These are phyloP conservation scores for Anableps anableps DNA, from an alignment of 2,797 vertebrate species.

Conservation along the genomic window DNA sequence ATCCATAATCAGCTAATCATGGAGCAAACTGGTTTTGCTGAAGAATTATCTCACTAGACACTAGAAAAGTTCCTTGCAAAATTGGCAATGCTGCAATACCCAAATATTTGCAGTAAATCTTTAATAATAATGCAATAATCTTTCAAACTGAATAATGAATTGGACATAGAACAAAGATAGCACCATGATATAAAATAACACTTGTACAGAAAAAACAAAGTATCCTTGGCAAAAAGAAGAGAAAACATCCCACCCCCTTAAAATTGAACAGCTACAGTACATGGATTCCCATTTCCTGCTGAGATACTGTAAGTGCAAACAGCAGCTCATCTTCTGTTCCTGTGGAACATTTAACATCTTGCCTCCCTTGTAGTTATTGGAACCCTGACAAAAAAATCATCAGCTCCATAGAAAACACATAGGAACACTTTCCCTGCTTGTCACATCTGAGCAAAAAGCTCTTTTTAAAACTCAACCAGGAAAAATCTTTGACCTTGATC, in stretches of 20 bases:
- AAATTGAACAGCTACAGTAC: neutral
- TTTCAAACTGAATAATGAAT: neutral
- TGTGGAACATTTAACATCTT: neutral
- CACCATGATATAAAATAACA: neutral
- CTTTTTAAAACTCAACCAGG: conserved; percentile 31
- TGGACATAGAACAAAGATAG: neutral
- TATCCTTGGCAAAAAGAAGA: neutral
- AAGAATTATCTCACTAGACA: neutral
- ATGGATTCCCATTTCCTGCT: neutral
- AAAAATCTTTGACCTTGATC: conserved; percentile 58
- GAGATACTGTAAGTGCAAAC: neutral
- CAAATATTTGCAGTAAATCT: neutral
- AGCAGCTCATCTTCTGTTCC: conserved; percentile 12
- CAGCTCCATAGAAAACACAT: conserved; percentile 21
- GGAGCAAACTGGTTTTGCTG: neutral
- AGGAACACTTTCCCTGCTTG: conserved; percentile 24
- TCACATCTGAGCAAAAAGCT: conserved; percentile 14
- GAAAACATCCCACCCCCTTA: neutral
- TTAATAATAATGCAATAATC: neutral
- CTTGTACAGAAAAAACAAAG: neutral
- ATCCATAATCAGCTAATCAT: neutral
- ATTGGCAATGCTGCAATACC: neutral
- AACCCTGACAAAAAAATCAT: conserved; percentile 24
- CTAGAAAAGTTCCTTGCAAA: neutral
- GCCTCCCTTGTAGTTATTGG: neutral